phyloP scores from a whole-genome alignment of 2,113 vertebrate genomes.

The Rhinolophus sinicus region DNA sequence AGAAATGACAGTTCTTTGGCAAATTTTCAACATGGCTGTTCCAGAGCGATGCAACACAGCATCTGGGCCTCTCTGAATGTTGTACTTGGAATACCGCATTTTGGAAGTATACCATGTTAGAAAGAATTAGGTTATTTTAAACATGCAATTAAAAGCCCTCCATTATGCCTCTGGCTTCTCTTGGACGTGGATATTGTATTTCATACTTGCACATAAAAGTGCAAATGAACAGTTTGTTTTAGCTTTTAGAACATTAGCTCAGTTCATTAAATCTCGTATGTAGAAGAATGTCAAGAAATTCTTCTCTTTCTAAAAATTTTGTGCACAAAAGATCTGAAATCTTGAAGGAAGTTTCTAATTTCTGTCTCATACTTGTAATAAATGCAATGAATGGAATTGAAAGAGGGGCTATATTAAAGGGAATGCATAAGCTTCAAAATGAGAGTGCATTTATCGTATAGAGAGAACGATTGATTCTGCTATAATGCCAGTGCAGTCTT shows the following conservation, averaged over 20 bases:
- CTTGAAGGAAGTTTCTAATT: constrained; percentile 63
- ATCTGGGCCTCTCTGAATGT: constrained; percentile 8
- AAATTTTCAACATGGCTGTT: constrained; percentile 39
- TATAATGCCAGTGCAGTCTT: not conserved
- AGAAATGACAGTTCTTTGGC: not conserved
- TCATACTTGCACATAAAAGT: constrained; percentile 8
- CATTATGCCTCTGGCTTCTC: constrained; percentile 33
- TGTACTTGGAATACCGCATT: not conserved
- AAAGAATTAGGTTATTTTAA: constrained; percentile 36
- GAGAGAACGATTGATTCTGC: constrained; percentile 62
- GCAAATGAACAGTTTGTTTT: constrained; percentile 53
- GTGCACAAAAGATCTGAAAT: constrained; percentile 59
- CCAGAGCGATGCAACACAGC: not conserved
- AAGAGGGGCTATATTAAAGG: constrained; percentile 50
- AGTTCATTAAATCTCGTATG: constrained; percentile 38
- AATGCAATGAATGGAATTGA: constrained; percentile 39
- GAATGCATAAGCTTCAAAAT: constrained; percentile 59
- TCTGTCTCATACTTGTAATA: constrained; percentile 35
- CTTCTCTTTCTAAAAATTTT: not conserved
- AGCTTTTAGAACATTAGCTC: not conserved
- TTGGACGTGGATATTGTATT: constrained; percentile 13
- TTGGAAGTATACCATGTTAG: constrained; percentile 18
- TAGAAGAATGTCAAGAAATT: not conserved
- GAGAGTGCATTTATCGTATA: constrained; percentile 57
- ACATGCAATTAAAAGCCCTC: constrained; percentile 7